Base-by-base conservation (phyloP, 2,113 vertebrate genomes). In the Stictonetta naevosa region DNA sequence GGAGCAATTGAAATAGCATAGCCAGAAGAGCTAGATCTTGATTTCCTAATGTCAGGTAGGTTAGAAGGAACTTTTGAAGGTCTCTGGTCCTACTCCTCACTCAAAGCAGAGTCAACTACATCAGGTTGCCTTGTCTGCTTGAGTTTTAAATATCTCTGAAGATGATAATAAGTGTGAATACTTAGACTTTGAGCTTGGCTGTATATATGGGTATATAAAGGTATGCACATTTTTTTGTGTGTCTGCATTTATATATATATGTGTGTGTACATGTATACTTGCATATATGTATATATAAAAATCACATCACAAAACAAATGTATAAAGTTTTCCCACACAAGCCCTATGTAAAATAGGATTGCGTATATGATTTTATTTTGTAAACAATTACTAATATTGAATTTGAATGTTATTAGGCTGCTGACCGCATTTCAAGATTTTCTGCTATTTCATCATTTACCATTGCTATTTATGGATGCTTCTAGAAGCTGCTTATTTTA, bases 241-340 rank as follows among this genome's bases (percentile, higher is more conserved):
- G 3, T 6, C 6, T 46, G 16, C 21, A 13, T 44, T 6, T n/a
- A 2, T 42, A 1, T 50, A 4, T 29, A 7, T n/a, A 2, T 40
- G 18, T n/a, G 10, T 36, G 23, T 36, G 19, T n/a, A 16, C 4
- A 25, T 21, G 0, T 28, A 16, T 48, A 11, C 1, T 20, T 68
- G 15, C 4, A 2, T 40, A 8, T 48, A 3, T 16, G 10, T 23
- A 2, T n/a, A 53, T 46, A 31, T 13, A 34, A 18, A 88, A 55
- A 63, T 55, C 72, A 22, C 46, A 36, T 11, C 6, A 34, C 11
- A 50, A 69, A 33, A 3, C 2, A 69, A 59, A 85, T 64, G 40
- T n/a, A 16, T 11, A 31, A 14, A 62, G 42, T 68, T 93, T 71
- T 63, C 25, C 23, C 2, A 8, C 56, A 6, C 10, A 60, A 76